phyloP scores from a whole-genome alignment of 2,113 vertebrate species.

The Nothobranchius furzeri region DNA sequence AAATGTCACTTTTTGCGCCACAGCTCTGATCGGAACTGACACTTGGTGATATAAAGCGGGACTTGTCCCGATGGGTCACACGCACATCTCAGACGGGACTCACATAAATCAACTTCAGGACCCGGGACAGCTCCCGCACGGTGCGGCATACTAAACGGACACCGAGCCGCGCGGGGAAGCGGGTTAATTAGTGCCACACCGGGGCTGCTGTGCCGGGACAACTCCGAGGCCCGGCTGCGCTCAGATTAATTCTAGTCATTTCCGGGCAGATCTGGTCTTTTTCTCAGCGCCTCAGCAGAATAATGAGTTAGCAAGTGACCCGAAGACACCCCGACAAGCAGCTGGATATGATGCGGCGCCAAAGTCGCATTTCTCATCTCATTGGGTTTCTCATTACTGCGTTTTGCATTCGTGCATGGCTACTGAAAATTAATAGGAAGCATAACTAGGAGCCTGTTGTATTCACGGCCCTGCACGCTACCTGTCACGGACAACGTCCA shows the following conservation, averaged over 20 bases:
- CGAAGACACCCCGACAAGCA: neutral
- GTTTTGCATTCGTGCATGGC: neutral
- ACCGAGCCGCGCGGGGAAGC: slow-evolving; percentile 30
- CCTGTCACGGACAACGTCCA: neutral
- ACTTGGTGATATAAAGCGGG: slow-evolving; percentile 31
- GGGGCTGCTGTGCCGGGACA: slow-evolving; percentile 27
- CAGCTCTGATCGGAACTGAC: slow-evolving; percentile 42
- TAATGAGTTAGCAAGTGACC: slow-evolving; percentile 2
- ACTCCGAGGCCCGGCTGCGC: slow-evolving; percentile 26
- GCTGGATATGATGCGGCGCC: neutral
- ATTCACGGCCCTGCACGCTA: neutral
- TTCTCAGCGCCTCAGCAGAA: neutral
- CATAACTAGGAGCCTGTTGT: neutral
- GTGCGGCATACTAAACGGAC: slow-evolving; percentile 58
- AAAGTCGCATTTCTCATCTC: neutral
- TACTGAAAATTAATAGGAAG: neutral
- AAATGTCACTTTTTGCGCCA: neutral
- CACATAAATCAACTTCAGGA: slow-evolving; percentile 60
- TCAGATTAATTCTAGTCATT: slow-evolving; percentile 29
- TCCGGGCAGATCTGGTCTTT: slow-evolving; percentile 12
- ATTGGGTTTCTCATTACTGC: neutral
- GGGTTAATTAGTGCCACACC: slow-evolving; percentile 62
- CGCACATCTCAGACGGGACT: slow-evolving; percentile 44
- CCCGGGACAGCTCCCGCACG: slow-evolving; percentile 48
- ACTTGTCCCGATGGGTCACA: slow-evolving; percentile 36